Base-by-base conservation (phyloP, 1,140 invertebrate species). In the Drosophila repleta region DNA sequence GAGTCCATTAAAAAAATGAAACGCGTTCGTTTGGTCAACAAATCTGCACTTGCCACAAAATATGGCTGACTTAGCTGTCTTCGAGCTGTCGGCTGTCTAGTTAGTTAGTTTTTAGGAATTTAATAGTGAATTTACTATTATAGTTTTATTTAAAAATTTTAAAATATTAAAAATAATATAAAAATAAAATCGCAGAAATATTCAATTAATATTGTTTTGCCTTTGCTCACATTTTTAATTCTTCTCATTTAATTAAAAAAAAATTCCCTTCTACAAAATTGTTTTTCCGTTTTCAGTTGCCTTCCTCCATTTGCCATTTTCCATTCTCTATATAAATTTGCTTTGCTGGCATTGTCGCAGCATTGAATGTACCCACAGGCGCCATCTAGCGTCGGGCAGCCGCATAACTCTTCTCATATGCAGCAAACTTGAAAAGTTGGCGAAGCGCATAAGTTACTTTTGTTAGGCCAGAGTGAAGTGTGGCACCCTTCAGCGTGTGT, bases 391-490 rank as follows among this genome's bases (percentile, higher is more conserved):
- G 52, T 3, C 18, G 18, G 37, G n/a, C 53, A 17, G 6, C 7
- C 5, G 20, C 53, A 41, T 20, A 15, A n/a, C 4, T 55, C 17
- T 11, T 39, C 20, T 4, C 21, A 43, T 43, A 21, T 41, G 20
- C 13, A 43, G 37, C 20, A 24, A 56, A 39, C 53, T 41, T 24
- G 17, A 24, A 41, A 26, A 43, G 18, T 56, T 56, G 37, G 53
- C 37, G 18, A 15, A 56, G 53, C 37, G 53, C 53, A 20, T 15
- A 56, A 56, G 37, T 56, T 24, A 41, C 53, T 43, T 56, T 56
- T 41, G 53, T 43, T 56, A 13, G 21, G 35, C 35, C 2, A 15
- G 39, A 43, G 39, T 43, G 39, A 17, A 43, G 39, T 17, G 39
- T 41, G 39, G 39, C 17, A 17, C 10, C 29, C 8, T 41, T 17